These are phyloP conservation scores for Echinarachnius parma DNA, from an alignment of 53 echinoderm and acorn worm species.

Conservation along the genomic window DNA sequence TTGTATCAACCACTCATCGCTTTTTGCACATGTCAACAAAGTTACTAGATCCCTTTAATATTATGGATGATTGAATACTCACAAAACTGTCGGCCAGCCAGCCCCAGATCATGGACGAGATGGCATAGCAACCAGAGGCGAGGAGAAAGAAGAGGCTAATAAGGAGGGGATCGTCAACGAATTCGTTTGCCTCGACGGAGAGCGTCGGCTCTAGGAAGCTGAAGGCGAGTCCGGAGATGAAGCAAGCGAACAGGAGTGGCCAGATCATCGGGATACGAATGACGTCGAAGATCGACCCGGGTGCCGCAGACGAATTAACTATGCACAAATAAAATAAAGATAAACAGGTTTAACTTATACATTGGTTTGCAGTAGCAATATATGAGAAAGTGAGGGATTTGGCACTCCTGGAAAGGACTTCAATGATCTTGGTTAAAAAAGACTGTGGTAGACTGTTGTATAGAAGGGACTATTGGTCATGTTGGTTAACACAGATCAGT, in stretches of 20 bases:
- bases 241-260: slow-evolving; percentile 39
- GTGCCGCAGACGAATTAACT: not conserved
- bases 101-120: slow-evolving; percentile 33
- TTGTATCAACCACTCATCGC: too few relatives aligned
- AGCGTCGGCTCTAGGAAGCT: slow-evolving; percentile 48
- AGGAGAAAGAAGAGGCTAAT: slow-evolving; percentile 43
- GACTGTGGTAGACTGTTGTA: too few relatives aligned
- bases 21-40: too few relatives aligned
- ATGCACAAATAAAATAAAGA: not conserved
- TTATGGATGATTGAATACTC: too few relatives aligned
- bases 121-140: slow-evolving; percentile 21
- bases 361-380: not conserved
- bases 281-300: slow-evolving; percentile 37
- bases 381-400: not conserved
- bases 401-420: too few relatives aligned
- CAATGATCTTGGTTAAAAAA: too few relatives aligned
- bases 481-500: too few relatives aligned
- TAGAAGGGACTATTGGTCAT: too few relatives aligned
- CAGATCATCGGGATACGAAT: slow-evolving; percentile 55
- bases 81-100: slow-evolving; percentile 24
- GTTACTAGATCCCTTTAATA: too few relatives aligned
- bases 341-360: not conserved
- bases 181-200: slow-evolving; percentile 33
- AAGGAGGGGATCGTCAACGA: slow-evolving; percentile 9
- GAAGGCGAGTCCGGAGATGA: slow-evolving; percentile 13